Evolutionary conservation across 2,888 invertebrate species (phyloP).

Genomic region (Amiota communis): DNA sequence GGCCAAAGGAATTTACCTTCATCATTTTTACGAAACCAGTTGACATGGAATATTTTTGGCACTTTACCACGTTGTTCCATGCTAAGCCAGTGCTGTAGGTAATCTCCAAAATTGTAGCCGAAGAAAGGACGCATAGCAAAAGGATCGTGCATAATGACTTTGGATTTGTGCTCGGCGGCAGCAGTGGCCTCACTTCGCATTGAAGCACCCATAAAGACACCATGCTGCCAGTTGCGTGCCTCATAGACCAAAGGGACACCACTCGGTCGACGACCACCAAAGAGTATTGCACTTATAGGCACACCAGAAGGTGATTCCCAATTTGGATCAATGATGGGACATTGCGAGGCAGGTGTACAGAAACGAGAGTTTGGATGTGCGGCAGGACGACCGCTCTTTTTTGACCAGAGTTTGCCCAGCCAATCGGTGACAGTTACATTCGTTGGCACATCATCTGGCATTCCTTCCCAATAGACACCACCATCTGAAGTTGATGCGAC

Average conservation of each 20-base stretch:
- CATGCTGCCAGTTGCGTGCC: slow-evolving; percentile 94
- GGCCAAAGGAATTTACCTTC: slow-evolving; percentile 98
- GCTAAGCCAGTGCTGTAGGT: slow-evolving; percentile 94
- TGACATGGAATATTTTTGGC: slow-evolving; percentile 98
- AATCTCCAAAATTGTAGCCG: slow-evolving; percentile 98
- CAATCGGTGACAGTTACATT: slow-evolving; percentile 83
- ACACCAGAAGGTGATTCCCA: slow-evolving; percentile 97
- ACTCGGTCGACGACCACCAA: slow-evolving; percentile 93
- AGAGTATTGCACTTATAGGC: slow-evolving; percentile 95
- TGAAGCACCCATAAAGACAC: slow-evolving; percentile 94
- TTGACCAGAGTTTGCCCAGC: slow-evolving; percentile 85
- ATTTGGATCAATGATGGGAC: slow-evolving; percentile 93
- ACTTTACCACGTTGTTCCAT: slow-evolving; percentile 83
- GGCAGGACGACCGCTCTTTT: slow-evolving; percentile 80
- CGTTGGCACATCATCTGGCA: slow-evolving; percentile 83
- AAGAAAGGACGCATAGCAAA: slow-evolving; percentile 99
- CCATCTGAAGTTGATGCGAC: slow-evolving; percentile 96
- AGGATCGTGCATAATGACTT: slow-evolving; percentile 97
- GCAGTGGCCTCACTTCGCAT: slow-evolving; percentile 98
- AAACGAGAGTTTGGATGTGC: slow-evolving; percentile 99
- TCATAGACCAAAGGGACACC: slow-evolving; percentile 97
- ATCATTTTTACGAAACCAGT: slow-evolving; percentile 95
- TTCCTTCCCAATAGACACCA: slow-evolving; percentile 98
- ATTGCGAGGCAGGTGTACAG: slow-evolving; percentile 94
- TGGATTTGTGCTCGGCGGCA: slow-evolving; percentile 95